phyloP scores from a whole-genome alignment of 2,888 invertebrate species.

The Corbicula japonica region DNA sequence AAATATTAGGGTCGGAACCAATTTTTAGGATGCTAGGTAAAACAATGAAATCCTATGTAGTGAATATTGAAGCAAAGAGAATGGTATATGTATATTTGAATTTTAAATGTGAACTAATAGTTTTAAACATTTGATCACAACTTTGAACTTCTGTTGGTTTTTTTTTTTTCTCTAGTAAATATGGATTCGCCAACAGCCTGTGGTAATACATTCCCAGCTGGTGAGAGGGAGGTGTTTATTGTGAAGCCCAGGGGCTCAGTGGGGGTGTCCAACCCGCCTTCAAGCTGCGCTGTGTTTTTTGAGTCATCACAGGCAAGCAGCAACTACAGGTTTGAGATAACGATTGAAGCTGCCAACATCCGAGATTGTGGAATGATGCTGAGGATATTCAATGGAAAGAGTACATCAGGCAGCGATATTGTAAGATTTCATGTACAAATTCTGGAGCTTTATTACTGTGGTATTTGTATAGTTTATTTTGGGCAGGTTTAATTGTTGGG shows the following conservation, averaged over 20 bases:
- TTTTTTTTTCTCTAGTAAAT: conserved; percentile 50
- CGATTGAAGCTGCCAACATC: conserved; percentile 71
- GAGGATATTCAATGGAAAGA: conserved; percentile 72
- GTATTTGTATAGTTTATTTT: neutral
- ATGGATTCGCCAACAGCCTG: conserved; percentile 67
- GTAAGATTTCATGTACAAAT: conserved; percentile 69
- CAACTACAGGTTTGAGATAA: conserved; percentile 76
- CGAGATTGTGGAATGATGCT: conserved; percentile 75
- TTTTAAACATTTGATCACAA: too few relatives aligned
- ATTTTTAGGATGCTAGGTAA: too few relatives aligned
- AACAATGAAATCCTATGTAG: too few relatives aligned
- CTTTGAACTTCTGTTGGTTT: too few relatives aligned
- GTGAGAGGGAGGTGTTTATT: conserved; percentile 62
- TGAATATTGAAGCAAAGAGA: too few relatives aligned
- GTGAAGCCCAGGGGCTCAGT: conserved; percentile 71
- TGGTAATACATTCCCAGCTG: conserved; percentile 70
- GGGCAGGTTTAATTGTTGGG: too few relatives aligned
- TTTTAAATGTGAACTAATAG: too few relatives aligned
- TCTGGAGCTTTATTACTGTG: neutral
- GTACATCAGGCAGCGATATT: conserved; percentile 67
- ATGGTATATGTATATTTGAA: too few relatives aligned
- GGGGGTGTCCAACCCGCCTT: conserved; percentile 71
- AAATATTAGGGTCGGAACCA: too few relatives aligned
- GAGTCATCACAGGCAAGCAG: conserved; percentile 74
- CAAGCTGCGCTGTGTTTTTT: conserved; percentile 71